A percentile compares a stretch with the other conserved stretches of the same genome.
Conservation (phyloP, 2,888 invertebrate genomes). For the Drosophila anomelani region DNA sequence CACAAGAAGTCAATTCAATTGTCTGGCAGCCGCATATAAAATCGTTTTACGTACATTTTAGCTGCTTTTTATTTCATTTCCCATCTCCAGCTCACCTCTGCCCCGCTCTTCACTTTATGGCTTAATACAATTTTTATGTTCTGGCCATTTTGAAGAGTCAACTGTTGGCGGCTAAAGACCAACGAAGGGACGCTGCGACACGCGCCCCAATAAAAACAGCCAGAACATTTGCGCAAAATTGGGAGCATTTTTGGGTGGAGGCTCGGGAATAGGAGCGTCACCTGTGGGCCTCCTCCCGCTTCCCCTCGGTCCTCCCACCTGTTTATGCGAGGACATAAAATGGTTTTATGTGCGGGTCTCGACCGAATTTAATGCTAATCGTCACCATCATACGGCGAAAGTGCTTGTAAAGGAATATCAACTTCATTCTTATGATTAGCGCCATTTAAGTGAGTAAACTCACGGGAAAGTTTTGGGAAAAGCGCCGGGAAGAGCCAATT, state of each 20-base stretch:
- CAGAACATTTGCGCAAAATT: constrained; percentile 46
- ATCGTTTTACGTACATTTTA: constrained; percentile 50
- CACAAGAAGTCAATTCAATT: constrained; percentile 67
- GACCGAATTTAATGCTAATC: constrained; percentile 76
- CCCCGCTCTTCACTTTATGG: constrained; percentile 61
- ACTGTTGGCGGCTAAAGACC: constrained; percentile 33
- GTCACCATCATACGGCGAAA: constrained; percentile 59
- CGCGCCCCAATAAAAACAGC: constrained; percentile 28
- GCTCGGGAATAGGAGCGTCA: constrained; percentile 23
- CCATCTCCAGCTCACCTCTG: constrained; percentile 2
- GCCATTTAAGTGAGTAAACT: constrained; percentile 24
- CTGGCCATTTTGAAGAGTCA: constrained; percentile 68
- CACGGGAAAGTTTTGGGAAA: constrained; percentile 3
- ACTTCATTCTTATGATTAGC: constrained; percentile 67
- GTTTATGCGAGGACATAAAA: constrained; percentile 70
- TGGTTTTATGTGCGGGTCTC: constrained; percentile 60
- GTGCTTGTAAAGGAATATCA: constrained; percentile 55
- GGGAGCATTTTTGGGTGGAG: constrained; percentile 20
- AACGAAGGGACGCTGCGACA: constrained; percentile 8
- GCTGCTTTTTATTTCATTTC: constrained; percentile 30
- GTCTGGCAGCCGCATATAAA: constrained; percentile 68
- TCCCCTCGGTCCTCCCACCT: constrained; percentile 58
- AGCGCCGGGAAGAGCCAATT: constrained; percentile 48
- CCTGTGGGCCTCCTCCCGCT: constrained; percentile 1
- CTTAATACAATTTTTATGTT: constrained; percentile 78